Evolutionary conservation across 2,797 vertebrate species (phyloP), one percentile per base, ranked within the genome.

Genomic region (Mormyrops attenuatus): DNA sequence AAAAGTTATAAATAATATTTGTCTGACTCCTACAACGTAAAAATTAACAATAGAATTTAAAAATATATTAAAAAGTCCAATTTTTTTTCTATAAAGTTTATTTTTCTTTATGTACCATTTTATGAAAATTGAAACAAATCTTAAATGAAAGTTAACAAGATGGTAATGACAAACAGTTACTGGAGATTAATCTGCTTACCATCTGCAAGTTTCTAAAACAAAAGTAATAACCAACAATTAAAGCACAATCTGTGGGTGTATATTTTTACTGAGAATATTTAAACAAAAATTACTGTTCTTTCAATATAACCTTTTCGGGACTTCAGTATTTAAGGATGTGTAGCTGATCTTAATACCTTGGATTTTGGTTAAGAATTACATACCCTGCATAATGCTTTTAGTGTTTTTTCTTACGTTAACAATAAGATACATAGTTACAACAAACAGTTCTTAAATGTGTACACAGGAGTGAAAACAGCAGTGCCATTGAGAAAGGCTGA

Each of bases 391-490:
- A 69, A 69, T 34, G 26, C 63, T 69, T 69, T 34, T 30, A 66
- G 26, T 30, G 63, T 66, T 34, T 69, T 38, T 73, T 34, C 13
- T 73, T 73, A 38, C 38, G 66, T 38, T 38, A 69, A 66, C 60
- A 30, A 26, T 82, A 82, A 84, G 41, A 49, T 84, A 82, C 8
- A n/a, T 44, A 44, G 41, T 84, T 84, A 44, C 44, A 49, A 49
- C 77, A 82, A 82, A 82, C 73, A n/a, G 20, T 84, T 84, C 77
- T 44, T 49, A 84, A 22, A 84, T 8, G 77, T 84, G 77, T 49
- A 84, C 9, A 38, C 17, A 6, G 49, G 88, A 41, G 30, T 52
- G n/a, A 77, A 88, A 34, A 52, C 66, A 52, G 66, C 63, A 80
- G 50, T 53, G 88, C 88, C 66, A 88, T 11, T 80, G 66, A 49